Evolutionary conservation across 2,113 vertebrate genomes (phyloP), one percentile per base, ranked within the genome.

Genomic region (Naja naja): DNA sequence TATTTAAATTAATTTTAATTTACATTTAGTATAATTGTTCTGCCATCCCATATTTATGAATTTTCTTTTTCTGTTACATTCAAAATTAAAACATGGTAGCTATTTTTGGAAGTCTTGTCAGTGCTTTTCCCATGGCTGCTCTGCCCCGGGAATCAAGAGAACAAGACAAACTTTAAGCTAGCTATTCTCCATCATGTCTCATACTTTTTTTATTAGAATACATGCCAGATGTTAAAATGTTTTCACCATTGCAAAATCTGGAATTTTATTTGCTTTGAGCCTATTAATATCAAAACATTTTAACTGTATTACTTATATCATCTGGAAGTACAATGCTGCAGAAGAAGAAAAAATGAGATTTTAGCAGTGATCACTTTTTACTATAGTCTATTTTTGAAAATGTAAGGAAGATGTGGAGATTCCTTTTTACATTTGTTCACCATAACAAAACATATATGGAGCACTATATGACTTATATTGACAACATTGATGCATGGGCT

Each of bases 381-480:
- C 91, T 88, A 94, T 64, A 94, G 30, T 9, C 91, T 20, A 88
- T 22, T 25, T 43, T 23, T 74, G 43, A 60, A 85, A 52, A 89
- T 34, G 12, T 39, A 16, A 93, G 74, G 52, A 85, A 93, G 90
- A 93, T 81, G 90, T 23, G 56, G 8, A 27, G 89, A 20, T 90
- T 94, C 2, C 43, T 43, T 93, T 95, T 93, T 49, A 91, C 92
- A 49, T 47, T 94, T 91, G 43, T 64, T 92, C 34, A 9, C 52
- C 85, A 56, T 34, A 87, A 9, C 93, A 89, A 90, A 94, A 94
- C 12, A 5, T 1, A 0, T 39, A 0, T 23, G n/a, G 94, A 91
- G 85, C 85, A 69, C 39, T 52, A 56, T 69, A 43, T 22, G 90
- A 88, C 1, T 16, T 5, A 4, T 69, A 45, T 23, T 58, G 93